Evolutionary conservation across 2,888 invertebrate genomes (phyloP).

Genomic region (Shargacucullia verbasci): DNA sequence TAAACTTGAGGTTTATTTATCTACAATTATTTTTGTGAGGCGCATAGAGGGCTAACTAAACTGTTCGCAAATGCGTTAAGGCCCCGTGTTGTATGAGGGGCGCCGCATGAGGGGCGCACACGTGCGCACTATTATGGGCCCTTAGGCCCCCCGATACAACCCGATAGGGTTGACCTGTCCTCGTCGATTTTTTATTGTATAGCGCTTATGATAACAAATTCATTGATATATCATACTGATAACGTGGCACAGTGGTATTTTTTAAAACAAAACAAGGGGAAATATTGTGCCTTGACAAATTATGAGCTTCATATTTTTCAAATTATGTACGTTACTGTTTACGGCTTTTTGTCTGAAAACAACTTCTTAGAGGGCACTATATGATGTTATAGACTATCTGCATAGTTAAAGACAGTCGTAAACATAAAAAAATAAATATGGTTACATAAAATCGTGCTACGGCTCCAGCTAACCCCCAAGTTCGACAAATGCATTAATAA

Average conservation of each 20-base stretch:
- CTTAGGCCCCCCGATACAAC: constrained; percentile 68
- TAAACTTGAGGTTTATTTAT: constrained; percentile 81
- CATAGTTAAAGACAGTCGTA: too few relatives aligned
- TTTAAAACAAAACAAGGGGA: constrained; percentile 11
- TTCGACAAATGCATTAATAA: constrained; percentile 65
- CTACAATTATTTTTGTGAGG: constrained; percentile 78
- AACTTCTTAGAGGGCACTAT: too few relatives aligned
- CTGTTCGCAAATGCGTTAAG: constrained; percentile 77
- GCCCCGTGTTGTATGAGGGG: constrained; percentile 68
- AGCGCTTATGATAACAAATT: constrained; percentile 61
- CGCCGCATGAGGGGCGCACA: constrained; percentile 67
- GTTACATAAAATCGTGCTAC: not conserved
- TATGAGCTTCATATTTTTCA: too few relatives aligned
- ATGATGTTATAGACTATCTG: too few relatives aligned
- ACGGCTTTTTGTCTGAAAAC: too few relatives aligned
- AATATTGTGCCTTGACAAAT: not conserved
- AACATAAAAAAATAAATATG: too few relatives aligned
- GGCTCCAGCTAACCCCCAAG: constrained; percentile 1
- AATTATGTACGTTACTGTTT: too few relatives aligned
- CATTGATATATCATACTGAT: constrained; percentile 51
- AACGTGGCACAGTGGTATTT: constrained; percentile 12
- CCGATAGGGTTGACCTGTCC: constrained; percentile 79
- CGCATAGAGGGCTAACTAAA: constrained; percentile 67
- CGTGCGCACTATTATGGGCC: constrained; percentile 81
- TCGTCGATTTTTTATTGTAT: constrained; percentile 69